These are phyloP conservation scores for Abramis brama DNA, from an alignment of 2,113 vertebrate species.

Conservation along the genomic window DNA sequence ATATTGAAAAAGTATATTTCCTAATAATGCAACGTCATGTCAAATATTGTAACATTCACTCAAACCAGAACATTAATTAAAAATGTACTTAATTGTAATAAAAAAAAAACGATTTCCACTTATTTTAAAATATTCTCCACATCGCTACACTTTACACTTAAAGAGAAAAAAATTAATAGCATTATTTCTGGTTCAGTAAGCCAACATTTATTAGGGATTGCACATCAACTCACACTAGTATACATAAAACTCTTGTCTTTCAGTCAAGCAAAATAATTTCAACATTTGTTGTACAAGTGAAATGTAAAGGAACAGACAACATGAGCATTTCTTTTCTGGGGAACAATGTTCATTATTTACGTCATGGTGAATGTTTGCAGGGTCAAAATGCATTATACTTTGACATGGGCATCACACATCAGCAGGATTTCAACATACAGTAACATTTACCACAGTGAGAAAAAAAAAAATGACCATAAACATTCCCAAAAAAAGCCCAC, in stretches of 20 bases:
- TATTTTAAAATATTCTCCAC: no score
- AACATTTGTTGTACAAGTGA: not conserved
- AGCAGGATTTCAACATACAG: not conserved
- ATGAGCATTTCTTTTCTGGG: not conserved
- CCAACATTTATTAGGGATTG: slow-evolving; percentile 48
- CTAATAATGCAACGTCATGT: no score
- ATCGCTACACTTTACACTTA: no score
- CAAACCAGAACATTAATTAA: no score
- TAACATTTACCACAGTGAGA: not conserved
- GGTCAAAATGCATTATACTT: not conserved
- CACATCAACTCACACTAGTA: slow-evolving; percentile 36
- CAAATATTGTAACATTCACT: no score
- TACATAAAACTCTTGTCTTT: slow-evolving; percentile 13
- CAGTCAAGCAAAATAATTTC: slow-evolving; percentile 3
- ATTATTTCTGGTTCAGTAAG: not conserved
- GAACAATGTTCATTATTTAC: not conserved
- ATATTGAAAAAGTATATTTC: no score
- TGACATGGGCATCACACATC: not conserved
- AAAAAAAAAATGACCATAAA: not conserved
- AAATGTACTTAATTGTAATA: no score
- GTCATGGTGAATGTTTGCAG: not conserved
- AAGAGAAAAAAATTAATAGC: not conserved
- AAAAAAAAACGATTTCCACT: no score
- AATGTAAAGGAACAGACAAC: not conserved
- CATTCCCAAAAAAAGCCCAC: not conserved